Conservation (phyloP, 2,888 invertebrate genomes). For the Anarsia innoxiella region DNA sequence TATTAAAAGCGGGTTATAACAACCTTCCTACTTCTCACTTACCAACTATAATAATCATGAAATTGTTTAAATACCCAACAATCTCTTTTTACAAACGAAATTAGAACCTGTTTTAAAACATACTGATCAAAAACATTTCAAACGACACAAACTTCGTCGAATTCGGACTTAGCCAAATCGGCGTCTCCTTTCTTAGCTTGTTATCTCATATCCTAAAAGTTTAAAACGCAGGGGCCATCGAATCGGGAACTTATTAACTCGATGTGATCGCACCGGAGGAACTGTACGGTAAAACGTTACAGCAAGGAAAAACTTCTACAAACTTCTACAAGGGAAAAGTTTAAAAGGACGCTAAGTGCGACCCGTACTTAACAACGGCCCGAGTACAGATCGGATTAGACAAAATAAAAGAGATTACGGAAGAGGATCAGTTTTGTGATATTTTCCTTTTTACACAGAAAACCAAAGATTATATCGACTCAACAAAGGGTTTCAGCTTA, state of each 20-base stretch:
- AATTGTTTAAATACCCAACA: too few species aligned
- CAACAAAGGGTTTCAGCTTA: too few species aligned
- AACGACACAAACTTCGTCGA: conserved; percentile 11
- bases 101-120: not conserved
- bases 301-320: conserved; percentile 63
- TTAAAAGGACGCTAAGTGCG: conserved; percentile 68
- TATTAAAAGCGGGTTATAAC: too few species aligned
- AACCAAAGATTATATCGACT: too few species aligned
- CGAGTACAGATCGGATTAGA: conserved; percentile 12
- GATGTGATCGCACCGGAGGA: conserved; percentile 70
- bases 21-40: too few species aligned
- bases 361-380: conserved; percentile 45
- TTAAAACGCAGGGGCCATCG: conserved; percentile 72
- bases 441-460: too few species aligned
- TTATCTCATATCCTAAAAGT: conserved; percentile 75
- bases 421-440: too few species aligned
- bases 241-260: conserved; percentile 74
- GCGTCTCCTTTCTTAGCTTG: conserved; percentile 68
- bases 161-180: conserved; percentile 63
- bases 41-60: too few species aligned
- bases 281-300: conserved; percentile 71
- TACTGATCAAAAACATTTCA: conserved; percentile 3
- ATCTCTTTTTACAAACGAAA: too few species aligned
- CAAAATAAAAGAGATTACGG: conserved; percentile 8
- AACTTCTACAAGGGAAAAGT: conserved; percentile 72